A percentile compares a stretch with the other conserved stretches of the same genome.
phyloP scores from a whole-genome alignment of 1,140 invertebrate genomes.

The Scaptomyza pallida region DNA sequence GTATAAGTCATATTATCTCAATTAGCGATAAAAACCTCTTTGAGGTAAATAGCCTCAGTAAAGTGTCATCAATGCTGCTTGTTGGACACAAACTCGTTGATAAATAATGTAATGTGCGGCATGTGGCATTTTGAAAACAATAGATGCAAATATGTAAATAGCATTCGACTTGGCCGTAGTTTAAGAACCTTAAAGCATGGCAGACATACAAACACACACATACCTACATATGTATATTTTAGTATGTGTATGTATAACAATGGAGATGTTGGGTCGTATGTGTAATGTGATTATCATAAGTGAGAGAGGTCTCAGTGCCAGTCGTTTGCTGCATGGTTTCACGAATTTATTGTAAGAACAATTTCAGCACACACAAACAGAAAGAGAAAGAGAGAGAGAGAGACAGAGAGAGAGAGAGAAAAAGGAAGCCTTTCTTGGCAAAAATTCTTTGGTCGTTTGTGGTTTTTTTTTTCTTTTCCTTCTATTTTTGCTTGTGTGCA shows the following conservation, averaged over 20 bases:
- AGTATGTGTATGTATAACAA: neutral
- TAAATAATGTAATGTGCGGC: conserved; percentile 56
- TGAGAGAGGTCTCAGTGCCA: conserved; percentile 26
- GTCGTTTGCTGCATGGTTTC: conserved; percentile 40
- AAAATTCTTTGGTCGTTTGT: conserved; percentile 22
- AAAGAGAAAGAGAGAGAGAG: no score
- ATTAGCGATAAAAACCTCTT: neutral
- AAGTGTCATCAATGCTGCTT: conserved; percentile 1
- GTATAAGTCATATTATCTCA: neutral
- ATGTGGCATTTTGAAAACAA: conserved; percentile 68
- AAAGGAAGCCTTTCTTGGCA: neutral
- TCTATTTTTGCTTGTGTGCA: conserved; percentile 46
- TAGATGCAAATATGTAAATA: conserved; percentile 68
- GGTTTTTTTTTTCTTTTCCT: conserved; percentile 30
- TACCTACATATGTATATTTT: neutral
- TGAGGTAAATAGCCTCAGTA: neutral
- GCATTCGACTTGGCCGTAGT: conserved; percentile 32
- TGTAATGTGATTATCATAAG: conserved; percentile 71
- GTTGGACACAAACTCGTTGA: conserved; percentile 23
- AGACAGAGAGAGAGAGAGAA: no score
- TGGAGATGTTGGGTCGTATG: conserved; percentile 45
- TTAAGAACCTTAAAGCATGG: neutral
- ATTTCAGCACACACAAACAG: conserved; percentile 24
- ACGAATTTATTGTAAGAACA: conserved; percentile 53
- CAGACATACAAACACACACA: neutral